phyloP scores from a whole-genome alignment of 2,113 vertebrate species.

The Silurus glanis region DNA sequence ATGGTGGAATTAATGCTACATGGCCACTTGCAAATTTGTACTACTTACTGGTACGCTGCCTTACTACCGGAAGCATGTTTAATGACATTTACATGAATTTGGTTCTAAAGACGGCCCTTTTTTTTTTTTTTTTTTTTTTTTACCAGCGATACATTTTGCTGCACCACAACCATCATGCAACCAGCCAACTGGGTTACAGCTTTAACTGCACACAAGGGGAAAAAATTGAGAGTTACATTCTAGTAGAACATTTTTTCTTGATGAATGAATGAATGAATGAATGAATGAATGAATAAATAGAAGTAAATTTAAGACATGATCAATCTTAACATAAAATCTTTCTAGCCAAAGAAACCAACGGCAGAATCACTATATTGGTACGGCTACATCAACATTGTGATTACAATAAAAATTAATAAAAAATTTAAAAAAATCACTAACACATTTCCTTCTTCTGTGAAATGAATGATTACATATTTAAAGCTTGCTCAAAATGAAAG shows the following conservation, averaged over 20 bases:
- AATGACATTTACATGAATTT: background rate
- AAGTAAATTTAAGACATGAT: background rate
- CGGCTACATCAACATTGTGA: background rate
- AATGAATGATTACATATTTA: background rate
- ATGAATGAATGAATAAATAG: too few relatives aligned
- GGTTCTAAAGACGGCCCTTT: background rate
- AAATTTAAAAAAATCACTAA: background rate
- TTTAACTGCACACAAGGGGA: background rate
- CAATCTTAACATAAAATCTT: background rate
- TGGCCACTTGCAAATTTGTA: background rate
- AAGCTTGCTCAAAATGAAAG: background rate
- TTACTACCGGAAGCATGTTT: too few relatives aligned
- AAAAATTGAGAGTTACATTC: background rate
- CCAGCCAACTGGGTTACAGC: background rate
- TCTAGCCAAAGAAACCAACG: background rate
- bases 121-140: too few relatives aligned
- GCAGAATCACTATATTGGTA: background rate
- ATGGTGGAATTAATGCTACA: background rate
- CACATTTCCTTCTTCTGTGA: background rate
- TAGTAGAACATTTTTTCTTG: background rate
- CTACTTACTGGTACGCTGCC: too few relatives aligned
- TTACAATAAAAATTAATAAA: background rate
- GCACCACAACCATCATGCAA: background rate
- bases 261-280: background rate
- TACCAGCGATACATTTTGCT: background rate